Conservation (phyloP, 2,797 vertebrate species). For the Sebastes melanostomus region DNA sequence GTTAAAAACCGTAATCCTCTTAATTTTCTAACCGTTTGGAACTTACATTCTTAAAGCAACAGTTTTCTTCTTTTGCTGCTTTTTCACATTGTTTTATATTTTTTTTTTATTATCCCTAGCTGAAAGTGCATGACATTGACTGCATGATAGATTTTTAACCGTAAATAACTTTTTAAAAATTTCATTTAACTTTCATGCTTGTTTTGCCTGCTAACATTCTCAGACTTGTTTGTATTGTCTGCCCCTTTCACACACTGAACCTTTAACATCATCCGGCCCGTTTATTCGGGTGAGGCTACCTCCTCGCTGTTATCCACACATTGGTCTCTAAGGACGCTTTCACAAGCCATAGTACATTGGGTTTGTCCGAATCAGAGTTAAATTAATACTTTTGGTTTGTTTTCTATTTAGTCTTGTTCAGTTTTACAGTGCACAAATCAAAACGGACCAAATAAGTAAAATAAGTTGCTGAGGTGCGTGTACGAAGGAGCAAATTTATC, state of each 20-base stretch:
- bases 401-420: too few species aligned
- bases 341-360: too few species aligned
- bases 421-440: too few species aligned
- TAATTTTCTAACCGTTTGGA: conserved; percentile 35
- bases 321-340: background rate
- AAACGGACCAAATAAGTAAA: too few species aligned
- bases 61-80: conserved; percentile 55
- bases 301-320: too few species aligned
- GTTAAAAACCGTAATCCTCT: conserved; percentile 42
- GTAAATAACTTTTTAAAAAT: conserved; percentile 33
- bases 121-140: conserved; percentile 65
- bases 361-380: too few species aligned
- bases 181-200: conserved; percentile 54
- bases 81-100: conserved; percentile 30
- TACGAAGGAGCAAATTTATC: too few species aligned
- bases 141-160: conserved; percentile 68
- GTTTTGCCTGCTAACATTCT: conserved; percentile 68
- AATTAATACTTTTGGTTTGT: too few species aligned
- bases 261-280: background rate
- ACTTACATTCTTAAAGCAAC: conserved; percentile 27
- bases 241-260: conserved; percentile 56
- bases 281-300: background rate
- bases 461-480: too few species aligned
- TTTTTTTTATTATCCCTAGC: conserved; percentile 22
- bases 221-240: conserved; percentile 57